These are phyloP conservation scores for Coboldia fuscipes DNA, from an alignment of 1,140 invertebrate species.

Conservation along the genomic window DNA sequence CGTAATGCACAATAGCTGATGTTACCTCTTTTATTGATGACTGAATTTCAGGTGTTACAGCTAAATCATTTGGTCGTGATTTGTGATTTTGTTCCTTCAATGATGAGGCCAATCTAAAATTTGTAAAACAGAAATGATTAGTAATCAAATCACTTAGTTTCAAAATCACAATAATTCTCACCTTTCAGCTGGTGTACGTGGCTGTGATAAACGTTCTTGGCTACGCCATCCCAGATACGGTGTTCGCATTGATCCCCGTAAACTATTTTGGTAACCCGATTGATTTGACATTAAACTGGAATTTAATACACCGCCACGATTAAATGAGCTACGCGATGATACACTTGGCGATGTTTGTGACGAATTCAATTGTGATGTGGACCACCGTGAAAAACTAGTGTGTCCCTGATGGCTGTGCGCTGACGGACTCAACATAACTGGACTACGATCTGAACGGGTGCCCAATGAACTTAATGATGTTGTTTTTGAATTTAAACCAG, in stretches of 20 bases:
- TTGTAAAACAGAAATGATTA: neutral
- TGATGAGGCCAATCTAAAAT: conserved; percentile 36
- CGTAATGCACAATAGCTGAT: conserved; percentile 81
- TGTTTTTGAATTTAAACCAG: conserved; percentile 51
- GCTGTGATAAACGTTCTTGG: conserved; percentile 54
- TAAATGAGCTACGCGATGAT: conserved; percentile 20
- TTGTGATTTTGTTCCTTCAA: conserved; percentile 14
- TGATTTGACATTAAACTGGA: conserved; percentile 16
- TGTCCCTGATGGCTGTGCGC: conserved; percentile 21
- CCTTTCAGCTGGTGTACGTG: conserved; percentile 64
- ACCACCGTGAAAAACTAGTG: conserved; percentile 50
- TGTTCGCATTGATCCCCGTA: conserved; percentile 34
- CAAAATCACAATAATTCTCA: too few species aligned
- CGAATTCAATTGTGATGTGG: conserved; percentile 63
- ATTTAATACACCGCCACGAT: conserved; percentile 17
- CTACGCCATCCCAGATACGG: conserved; percentile 80
- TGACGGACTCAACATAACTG: conserved; percentile 18
- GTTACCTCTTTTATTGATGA: conserved; percentile 80
- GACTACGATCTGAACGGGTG: conserved; percentile 19
- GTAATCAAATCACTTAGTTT: too few species aligned
- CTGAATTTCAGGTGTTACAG: conserved; percentile 56
- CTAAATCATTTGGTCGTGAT: conserved; percentile 9
- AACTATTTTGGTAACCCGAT: conserved; percentile 8
- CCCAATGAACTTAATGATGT: conserved; percentile 49
- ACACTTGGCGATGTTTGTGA: conserved; percentile 34